These are phyloP conservation scores for Equus quagga DNA, from an alignment of 2,113 vertebrate species.

Conservation along the genomic window DNA sequence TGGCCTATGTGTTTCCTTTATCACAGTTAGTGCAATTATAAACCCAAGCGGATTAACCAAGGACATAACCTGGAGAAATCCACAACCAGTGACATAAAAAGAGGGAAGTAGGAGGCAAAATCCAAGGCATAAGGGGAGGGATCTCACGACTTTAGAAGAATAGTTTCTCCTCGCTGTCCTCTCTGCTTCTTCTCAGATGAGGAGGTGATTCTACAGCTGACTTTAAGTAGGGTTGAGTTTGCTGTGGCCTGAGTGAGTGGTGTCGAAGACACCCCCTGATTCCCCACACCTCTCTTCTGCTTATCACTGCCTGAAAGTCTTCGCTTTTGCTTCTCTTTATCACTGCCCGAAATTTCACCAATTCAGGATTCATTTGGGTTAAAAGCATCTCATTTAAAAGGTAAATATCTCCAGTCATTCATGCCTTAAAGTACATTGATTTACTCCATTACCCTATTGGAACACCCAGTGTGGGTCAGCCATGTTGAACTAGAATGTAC, in stretches of 20 bases:
- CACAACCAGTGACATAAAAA: not conserved
- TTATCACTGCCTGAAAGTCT: not conserved
- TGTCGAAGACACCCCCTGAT: not conserved
- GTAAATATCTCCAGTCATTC: not conserved
- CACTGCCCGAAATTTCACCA: not conserved
- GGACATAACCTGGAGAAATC: not conserved
- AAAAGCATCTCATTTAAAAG: not conserved
- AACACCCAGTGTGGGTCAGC: not conserved
- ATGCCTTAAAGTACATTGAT: not conserved
- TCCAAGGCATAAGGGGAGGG: not conserved
- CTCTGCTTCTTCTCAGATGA: not conserved
- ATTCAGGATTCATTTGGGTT: not conserved
- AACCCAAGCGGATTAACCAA: not conserved
- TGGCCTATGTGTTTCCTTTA: not conserved
- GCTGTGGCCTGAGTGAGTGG: not conserved
- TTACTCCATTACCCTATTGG: not conserved
- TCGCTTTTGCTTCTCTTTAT: not conserved
- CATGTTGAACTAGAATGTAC: not conserved
- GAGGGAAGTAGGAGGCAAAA: not conserved
- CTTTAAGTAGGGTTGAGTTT: not conserved
- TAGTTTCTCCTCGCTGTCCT: not conserved
- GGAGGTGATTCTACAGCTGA: not conserved
- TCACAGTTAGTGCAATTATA: not conserved
- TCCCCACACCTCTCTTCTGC: not conserved
- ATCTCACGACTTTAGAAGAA: not conserved